These are phyloP conservation scores for Eudasyphora cyanicolor DNA, from an alignment of 2,888 invertebrate genomes.

Conservation along the genomic window DNA sequence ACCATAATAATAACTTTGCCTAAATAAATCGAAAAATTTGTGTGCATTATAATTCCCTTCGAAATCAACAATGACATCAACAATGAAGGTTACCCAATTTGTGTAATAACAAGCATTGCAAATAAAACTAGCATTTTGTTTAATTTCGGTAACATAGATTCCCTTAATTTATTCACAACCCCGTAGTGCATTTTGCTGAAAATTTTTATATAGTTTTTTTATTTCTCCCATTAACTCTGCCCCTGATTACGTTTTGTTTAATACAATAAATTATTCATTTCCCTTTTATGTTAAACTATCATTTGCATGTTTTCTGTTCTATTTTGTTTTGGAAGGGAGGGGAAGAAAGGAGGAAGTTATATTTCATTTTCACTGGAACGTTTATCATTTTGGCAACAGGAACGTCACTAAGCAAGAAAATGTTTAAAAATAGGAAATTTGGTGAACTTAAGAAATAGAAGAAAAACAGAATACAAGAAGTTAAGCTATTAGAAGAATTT, in stretches of 20 bases:
- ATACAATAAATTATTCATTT: conserved; percentile 76
- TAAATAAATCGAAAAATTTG: too few relatives aligned
- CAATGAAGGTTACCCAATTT: too few relatives aligned
- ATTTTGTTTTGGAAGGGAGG: background rate
- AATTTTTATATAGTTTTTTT: background rate
- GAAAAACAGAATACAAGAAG: too few relatives aligned
- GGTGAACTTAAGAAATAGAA: background rate
- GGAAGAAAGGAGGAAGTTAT: background rate
- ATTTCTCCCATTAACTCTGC: conserved; percentile 47
- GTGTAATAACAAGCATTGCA: too few relatives aligned
- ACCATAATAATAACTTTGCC: too few relatives aligned
- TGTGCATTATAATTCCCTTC: too few relatives aligned
- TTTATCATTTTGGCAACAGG: conserved; percentile 11
- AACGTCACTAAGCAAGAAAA: background rate
- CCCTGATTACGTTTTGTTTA: conserved; percentile 66
- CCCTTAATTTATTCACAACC: background rate
- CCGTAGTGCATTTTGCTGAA: background rate
- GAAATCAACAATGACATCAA: too few relatives aligned
- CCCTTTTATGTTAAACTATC: conserved; percentile 70
- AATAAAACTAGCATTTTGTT: background rate
- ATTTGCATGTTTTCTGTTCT: conserved; percentile 7
- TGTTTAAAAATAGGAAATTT: background rate
- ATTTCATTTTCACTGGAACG: background rate
- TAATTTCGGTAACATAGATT: background rate
- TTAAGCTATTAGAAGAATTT: too few relatives aligned